These are phyloP conservation scores for Pogona vitticeps DNA, from an alignment of 2,113 vertebrate genomes.

Conservation along the genomic window DNA sequence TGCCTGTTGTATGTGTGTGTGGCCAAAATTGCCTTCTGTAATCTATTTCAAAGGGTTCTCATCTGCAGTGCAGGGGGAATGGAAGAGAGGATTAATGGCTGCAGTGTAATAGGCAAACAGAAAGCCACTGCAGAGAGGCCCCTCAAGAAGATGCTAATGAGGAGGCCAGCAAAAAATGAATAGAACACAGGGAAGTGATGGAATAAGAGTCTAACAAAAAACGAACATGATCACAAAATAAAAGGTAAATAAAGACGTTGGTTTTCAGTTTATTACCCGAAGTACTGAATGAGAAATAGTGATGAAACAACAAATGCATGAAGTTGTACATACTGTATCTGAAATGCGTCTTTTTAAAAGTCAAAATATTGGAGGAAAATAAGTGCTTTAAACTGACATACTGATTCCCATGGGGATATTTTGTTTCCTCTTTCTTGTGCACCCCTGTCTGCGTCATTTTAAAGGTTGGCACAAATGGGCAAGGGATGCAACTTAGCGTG, in stretches of 20 bases:
- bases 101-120: neutral
- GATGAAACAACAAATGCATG: neutral
- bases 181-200: fast-evolving
- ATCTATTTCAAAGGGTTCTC: neutral
- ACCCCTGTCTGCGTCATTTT: neutral
- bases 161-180: neutral
- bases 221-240: neutral
- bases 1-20: neutral
- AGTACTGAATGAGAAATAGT: neutral
- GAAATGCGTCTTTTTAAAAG: too few species aligned
- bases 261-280: neutral
- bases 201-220: neutral
- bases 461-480: too few species aligned
- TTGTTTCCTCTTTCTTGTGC: neutral
- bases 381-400: neutral
- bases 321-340: too few species aligned
- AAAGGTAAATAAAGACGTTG: neutral
- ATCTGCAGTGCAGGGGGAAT: neutral
- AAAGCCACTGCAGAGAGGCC: neutral
- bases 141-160: neutral
- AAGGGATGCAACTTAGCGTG: neutral
- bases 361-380: neutral
- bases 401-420: neutral
- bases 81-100: neutral
- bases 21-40: neutral